Conservation (phyloP, 2,888 invertebrate genomes). For the Bugulina stolonifera region DNA sequence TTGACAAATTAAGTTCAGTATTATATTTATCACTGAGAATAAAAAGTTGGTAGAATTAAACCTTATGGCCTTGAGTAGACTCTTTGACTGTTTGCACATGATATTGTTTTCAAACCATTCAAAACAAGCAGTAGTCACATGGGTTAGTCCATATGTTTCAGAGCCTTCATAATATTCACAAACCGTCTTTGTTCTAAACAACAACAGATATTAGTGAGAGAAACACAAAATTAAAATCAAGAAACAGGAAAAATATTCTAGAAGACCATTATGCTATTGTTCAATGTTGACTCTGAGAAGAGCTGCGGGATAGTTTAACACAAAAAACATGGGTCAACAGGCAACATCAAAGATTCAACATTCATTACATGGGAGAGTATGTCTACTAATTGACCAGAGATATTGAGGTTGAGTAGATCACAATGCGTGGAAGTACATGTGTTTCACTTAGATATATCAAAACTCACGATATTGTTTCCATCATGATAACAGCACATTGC, state of each 20-base stretch:
- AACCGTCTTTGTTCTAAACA: slow-evolving; percentile 59
- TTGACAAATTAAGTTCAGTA: too few species aligned
- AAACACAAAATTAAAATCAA: too few species aligned
- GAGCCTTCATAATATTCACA: slow-evolving; percentile 66
- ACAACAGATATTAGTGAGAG: background rate
- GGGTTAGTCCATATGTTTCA: slow-evolving; percentile 65
- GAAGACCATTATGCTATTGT: background rate
- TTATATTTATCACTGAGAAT: too few species aligned
- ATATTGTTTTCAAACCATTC: slow-evolving; percentile 68
- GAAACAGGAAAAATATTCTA: background rate
- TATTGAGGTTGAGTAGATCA: too few species aligned
- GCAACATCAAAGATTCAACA: too few species aligned
- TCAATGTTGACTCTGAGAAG: background rate
- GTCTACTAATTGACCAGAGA: too few species aligned
- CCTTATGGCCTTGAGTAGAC: slow-evolving; percentile 60
- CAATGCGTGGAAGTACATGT: too few species aligned
- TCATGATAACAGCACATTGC: slow-evolving; percentile 69
- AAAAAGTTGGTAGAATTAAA: slow-evolving; percentile 31
- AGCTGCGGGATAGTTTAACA: too few species aligned
- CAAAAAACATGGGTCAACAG: too few species aligned
- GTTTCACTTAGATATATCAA: too few species aligned
- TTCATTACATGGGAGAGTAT: too few species aligned
- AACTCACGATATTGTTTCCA: slow-evolving; percentile 64
- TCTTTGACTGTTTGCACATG: slow-evolving; percentile 59
- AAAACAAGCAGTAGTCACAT: slow-evolving; percentile 57